Evolutionary conservation across 2,888 invertebrate genomes (phyloP).

Genomic region (Argyresthia goedartella): DNA sequence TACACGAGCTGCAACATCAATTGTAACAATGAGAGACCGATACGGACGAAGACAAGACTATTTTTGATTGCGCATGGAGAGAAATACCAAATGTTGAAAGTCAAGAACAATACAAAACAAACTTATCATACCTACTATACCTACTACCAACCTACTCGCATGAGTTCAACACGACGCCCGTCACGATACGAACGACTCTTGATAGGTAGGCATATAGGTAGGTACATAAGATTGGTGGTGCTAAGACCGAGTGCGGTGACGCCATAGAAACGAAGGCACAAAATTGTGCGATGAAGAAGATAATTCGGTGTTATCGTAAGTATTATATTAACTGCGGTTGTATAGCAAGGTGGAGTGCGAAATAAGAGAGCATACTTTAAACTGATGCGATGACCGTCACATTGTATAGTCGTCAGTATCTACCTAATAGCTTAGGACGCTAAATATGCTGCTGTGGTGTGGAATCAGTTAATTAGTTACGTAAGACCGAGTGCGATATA

Average conservation of each 20-base stretch:
- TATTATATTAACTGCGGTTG: neutral
- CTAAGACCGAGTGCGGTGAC: neutral
- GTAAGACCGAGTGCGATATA: constrained; percentile 34
- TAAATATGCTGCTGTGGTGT: too few species aligned
- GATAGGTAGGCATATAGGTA: neutral
- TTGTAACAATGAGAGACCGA: too few species aligned
- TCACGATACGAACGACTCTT: neutral
- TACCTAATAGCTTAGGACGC: too few species aligned
- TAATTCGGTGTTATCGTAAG: neutral
- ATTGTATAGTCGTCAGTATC: too few species aligned
- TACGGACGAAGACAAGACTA: too few species aligned
- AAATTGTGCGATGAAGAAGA: neutral
- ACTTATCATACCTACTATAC: neutral
- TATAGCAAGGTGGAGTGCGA: neutral
- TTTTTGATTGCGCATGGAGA: neutral
- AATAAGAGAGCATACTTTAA: neutral
- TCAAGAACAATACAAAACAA: neutral
- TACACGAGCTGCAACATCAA: too few species aligned
- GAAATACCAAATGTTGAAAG: neutral
- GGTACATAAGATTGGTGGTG: neutral
- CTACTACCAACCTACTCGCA: neutral
- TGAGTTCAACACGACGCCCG: neutral
- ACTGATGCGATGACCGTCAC: too few species aligned
- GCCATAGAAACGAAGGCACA: neutral
- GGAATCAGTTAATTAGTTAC: too few species aligned